Base-by-base conservation (phyloP, 2,888 invertebrate species). In the Venustoraphidia nigricollis region DNA sequence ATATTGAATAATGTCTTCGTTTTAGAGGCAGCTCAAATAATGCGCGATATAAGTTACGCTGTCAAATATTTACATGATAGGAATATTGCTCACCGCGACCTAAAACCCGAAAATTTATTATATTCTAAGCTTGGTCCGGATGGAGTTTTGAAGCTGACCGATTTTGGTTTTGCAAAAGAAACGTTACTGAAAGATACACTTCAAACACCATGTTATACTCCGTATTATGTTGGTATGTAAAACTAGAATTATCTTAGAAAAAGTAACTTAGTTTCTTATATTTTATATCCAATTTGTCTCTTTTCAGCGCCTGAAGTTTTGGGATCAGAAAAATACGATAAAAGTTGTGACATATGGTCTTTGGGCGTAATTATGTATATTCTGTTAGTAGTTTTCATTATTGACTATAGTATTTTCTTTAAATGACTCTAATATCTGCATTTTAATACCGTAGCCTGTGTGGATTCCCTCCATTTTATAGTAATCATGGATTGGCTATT, bases 361-460 rank as follows among this genome's bases (percentile, higher is more conserved):
- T 70, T 98, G 50, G 97, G 97, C 17, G 97, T 98, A 34, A 97
- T 98, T 53, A 97, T 96, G 93, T 98, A 98, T 66, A 98, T 98
- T 60, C 70, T 98, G 73, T 84, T 70, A 79, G 83, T 73, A 54
- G 44, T 54, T 45, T 37, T 44, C 11, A 3, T 9, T 41, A 9
- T 8, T 41, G 27, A 13, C 14, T 41, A 14, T 9, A 41, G 27
- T 27, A 6, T 27, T 27, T 41, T 36, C 37, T 46, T 50, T 36
- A 10, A 35, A 17, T 39, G 14, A 49, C 17, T 17, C 10, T 36
- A 40, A 41, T 41, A 6, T 41, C 35, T 44, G 10, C 10, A 42
- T 10, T 36, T 11, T 27, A 44, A 42, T 27, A 38, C 39, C 59
- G 40, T 55, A 77, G 77, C 57, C 73, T 98, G 52, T 97, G 97